These are phyloP conservation scores for Odocoileus virginianus DNA, from an alignment of 2,113 vertebrate genomes.

Conservation along the genomic window DNA sequence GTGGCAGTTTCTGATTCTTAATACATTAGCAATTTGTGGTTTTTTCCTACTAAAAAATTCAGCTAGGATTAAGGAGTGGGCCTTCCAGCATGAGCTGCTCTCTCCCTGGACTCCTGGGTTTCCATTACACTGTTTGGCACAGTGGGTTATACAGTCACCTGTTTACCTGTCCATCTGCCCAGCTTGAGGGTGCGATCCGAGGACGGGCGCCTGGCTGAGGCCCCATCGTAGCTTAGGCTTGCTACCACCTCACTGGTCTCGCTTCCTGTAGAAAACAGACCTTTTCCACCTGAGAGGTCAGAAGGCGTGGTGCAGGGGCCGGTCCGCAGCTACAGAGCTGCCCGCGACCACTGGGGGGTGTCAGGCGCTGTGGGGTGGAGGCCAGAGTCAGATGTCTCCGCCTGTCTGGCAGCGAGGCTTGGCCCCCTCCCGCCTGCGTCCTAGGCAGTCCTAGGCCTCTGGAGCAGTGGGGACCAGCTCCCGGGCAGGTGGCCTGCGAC, in stretches of 20 bases:
- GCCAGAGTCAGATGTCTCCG: rapidly evolving
- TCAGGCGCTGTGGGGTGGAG: not conserved
- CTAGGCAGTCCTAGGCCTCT: not conserved
- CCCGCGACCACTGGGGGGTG: not conserved
- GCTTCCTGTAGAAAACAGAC: not conserved
- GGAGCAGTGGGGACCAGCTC: rapidly evolving
- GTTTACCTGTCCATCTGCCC: not conserved
- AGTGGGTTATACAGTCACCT: not conserved
- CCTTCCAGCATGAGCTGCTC: not conserved
- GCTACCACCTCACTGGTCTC: not conserved
- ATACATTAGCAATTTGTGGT: not conserved
- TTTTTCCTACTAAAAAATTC: not conserved
- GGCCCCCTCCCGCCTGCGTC: rapidly evolving
- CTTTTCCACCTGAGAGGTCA: not conserved
- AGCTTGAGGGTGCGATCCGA: not conserved
- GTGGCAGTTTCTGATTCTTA: not conserved
- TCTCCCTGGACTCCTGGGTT: not conserved
- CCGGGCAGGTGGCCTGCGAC: not conserved
- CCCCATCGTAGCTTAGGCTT: not conserved
- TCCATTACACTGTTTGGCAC: not conserved
- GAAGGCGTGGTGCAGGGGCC: not conserved
- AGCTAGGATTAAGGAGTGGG: not conserved
- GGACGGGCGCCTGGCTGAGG: not conserved
- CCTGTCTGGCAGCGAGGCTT: not conserved
- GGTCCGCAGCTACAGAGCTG: not conserved